Evolutionary conservation across 2,888 invertebrate species (phyloP), one percentile per base, ranked within the genome.

Genomic region (Asteroscopus sphinx): DNA sequence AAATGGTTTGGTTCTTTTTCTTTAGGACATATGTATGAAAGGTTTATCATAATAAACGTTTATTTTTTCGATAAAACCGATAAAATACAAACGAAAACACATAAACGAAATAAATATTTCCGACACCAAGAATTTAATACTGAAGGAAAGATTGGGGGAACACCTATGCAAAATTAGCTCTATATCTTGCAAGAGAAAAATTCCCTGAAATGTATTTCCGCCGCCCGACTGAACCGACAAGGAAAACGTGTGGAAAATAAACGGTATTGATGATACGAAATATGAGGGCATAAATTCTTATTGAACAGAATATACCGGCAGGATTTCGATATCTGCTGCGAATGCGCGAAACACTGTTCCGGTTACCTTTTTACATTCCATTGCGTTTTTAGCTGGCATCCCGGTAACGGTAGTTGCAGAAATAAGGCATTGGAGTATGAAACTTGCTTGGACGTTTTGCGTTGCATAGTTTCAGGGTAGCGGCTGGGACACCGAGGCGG

Each of bases 181-280:
- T 71, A 74, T 76, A 55, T 65, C 39, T 71, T 46, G 62, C 60
- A 72, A 58, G 64, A 70, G 77, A 79, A 76, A 76, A 75, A 75
- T 74, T 66, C 60, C 53, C 55, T 48, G 72, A 69, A 72, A 77
- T 75, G 72, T 77, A 76, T 77, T 78, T 64, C 61, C 67, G 51
- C 56, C 74, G 72, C 68, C 59, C 77, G 80, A 79, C 72, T 80
- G 79, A 79, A 76, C 76, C 70, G 77, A 79, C 76, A 77, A 76
- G 79, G 76, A 73, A 77, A 81, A 79, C 75, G 79, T 75, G 76
- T 75, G 74, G 76, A 75, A 79, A 80, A 80, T 81, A 82, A 82
- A 82, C 76, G 83, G 79, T 82, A 85, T 84, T 81, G 82, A 83
- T 83, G 81, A 80, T 81, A 77, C 76, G 79, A 80, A 78, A 82